A percentile compares a stretch with the other conserved stretches of the same genome.
Conservation (phyloP, 2,888 invertebrate species). For the Tupiocoris notatus region DNA sequence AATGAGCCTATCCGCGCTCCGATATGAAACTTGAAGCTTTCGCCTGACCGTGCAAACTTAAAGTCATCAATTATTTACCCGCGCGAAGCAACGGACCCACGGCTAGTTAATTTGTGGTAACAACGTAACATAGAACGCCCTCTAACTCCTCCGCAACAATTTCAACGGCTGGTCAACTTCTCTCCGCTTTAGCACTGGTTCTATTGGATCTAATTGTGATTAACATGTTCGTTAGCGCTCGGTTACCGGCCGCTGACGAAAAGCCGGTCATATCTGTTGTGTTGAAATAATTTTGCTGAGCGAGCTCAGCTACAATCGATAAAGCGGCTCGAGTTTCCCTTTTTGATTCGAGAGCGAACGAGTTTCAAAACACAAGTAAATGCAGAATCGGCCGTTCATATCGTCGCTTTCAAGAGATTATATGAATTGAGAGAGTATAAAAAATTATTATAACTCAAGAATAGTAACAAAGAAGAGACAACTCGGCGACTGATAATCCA, state of each 20-base stretch:
- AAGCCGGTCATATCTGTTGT: too few relatives aligned
- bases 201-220: background rate
- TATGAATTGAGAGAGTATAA: too few relatives aligned
- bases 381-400: too few relatives aligned
- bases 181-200: background rate
- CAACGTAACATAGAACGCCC: background rate
- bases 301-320: too few relatives aligned
- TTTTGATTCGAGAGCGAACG: too few relatives aligned
- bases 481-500: too few relatives aligned
- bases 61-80: constrained; percentile 30
- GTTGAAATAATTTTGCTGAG: too few relatives aligned
- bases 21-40: constrained; percentile 26
- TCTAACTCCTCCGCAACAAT: background rate
- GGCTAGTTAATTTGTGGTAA: background rate
- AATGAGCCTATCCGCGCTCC: background rate
- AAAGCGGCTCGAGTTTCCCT: too few relatives aligned
- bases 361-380: too few relatives aligned
- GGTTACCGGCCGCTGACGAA: background rate
- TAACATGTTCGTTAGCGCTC: background rate
- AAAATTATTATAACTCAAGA: too few relatives aligned
- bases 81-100: background rate
- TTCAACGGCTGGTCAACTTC: background rate
- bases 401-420: too few relatives aligned
- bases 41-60: constrained; percentile 27
- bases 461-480: too few relatives aligned